These are phyloP conservation scores for Rhingia campestris DNA, from an alignment of 2,888 invertebrate genomes.

Conservation along the genomic window DNA sequence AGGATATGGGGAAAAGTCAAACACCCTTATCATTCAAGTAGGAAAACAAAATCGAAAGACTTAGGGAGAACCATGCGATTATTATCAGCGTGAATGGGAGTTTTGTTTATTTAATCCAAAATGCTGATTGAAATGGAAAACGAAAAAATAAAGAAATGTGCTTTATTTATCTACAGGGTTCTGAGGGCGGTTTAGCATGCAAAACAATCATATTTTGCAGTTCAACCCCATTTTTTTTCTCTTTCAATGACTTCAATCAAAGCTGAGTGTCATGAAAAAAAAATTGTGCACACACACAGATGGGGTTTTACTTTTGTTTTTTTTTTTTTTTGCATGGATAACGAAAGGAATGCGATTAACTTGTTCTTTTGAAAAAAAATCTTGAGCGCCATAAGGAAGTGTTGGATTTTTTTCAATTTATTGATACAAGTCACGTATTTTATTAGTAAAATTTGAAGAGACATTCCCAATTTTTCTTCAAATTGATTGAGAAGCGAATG, in stretches of 20 bases:
- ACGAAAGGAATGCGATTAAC: no score
- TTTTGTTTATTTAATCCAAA: slow-evolving; percentile 39
- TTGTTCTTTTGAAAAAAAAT: no score
- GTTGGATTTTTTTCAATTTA: no score
- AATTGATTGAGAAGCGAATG: no score
- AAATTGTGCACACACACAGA: no score
- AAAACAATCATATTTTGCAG: slow-evolving; percentile 44
- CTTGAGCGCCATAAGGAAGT: no score
- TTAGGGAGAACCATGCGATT: slow-evolving; percentile 19
- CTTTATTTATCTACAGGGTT: slow-evolving; percentile 2
- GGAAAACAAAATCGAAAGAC: slow-evolving; percentile 7
- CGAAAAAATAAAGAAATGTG: neutral
- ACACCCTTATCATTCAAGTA: slow-evolving; percentile 20
- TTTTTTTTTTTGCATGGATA: no score
- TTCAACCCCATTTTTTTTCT: neutral
- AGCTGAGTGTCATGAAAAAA: slow-evolving; percentile 18
- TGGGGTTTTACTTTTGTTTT: no score
- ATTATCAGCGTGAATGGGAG: slow-evolving; percentile 14
- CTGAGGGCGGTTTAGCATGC: slow-evolving; percentile 16
- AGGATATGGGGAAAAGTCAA: neutral
- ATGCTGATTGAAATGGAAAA: slow-evolving; percentile 4
- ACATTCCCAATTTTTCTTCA: no score
- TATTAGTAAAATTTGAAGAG: no score
- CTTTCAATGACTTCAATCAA: slow-evolving; percentile 24
- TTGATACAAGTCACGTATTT: no score